Percentiles rank a stretch among this genome's conserved stretches.
Evolutionary conservation across 2,797 vertebrate genomes (phyloP).

Genomic region (Gymnothorax javanicus): DNA sequence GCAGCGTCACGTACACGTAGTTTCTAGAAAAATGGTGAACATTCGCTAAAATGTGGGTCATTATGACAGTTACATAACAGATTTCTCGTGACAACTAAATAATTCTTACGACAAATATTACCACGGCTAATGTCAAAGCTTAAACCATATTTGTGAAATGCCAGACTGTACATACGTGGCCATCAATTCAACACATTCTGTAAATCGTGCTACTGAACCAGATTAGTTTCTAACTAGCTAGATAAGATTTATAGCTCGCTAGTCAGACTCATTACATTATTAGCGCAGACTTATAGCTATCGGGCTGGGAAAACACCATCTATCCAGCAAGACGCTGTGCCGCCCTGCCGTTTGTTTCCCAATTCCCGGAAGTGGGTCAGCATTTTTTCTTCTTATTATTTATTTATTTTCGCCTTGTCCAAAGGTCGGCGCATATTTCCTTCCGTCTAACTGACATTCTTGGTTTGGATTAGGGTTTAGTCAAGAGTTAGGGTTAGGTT

Average conservation of each 20-base stretch:
- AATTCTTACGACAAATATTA: background rate
- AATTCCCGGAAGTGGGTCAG: no score
- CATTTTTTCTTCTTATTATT: no score
- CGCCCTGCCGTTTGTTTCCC: no score
- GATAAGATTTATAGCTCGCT: background rate
- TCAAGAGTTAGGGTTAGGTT: no score
- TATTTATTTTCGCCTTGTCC: no score
- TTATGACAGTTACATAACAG: background rate
- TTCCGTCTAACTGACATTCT: no score
- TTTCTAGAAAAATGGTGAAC: constrained; percentile 16
- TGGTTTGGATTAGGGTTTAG: no score
- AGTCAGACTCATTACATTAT: background rate
- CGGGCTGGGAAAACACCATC: no score
- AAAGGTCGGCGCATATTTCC: no score
- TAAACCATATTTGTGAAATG: background rate
- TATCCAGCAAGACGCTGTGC: no score
- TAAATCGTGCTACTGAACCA: background rate
- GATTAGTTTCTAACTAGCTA: background rate
- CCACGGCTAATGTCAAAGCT: background rate
- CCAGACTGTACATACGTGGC: background rate
- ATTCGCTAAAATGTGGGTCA: background rate
- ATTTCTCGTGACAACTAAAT: background rate
- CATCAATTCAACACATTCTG: background rate
- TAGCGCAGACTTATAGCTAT: no score
- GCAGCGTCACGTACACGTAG: background rate